phyloP scores from a whole-genome alignment of 2,888 invertebrate genomes.

The Philereme transversata region DNA sequence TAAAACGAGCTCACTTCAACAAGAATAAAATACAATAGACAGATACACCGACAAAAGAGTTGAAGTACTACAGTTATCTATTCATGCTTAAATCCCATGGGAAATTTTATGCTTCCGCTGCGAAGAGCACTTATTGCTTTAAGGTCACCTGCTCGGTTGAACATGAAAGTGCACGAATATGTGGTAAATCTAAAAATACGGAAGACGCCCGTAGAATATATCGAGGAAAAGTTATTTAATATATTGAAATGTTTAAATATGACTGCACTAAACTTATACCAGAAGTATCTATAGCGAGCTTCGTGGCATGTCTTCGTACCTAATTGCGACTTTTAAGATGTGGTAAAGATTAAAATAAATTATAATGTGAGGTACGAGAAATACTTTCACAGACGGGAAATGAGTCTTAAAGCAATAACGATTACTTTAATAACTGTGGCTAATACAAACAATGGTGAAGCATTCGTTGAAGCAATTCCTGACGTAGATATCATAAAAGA shows the following conservation, averaged over 20 bases:
- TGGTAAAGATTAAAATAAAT: constrained; percentile 9
- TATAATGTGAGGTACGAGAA: constrained; percentile 1
- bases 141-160: constrained; percentile 28
- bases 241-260: not conserved
- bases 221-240: constrained; percentile 7
- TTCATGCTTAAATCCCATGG: constrained; percentile 41
- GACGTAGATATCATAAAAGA: constrained; percentile 58
- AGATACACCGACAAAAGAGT: constrained; percentile 30
- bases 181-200: constrained; percentile 25
- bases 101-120: constrained; percentile 41
- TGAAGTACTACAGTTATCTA: constrained; percentile 30
- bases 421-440: constrained; percentile 52
- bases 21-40: constrained; percentile 26
- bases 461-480: constrained; percentile 34
- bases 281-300: not conserved
- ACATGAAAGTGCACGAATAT: constrained; percentile 23
- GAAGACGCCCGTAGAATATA: constrained; percentile 13
- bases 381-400: constrained; percentile 23
- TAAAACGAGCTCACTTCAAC: constrained; percentile 18
- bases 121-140: constrained; percentile 35
- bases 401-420: constrained; percentile 19
- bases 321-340: not conserved
- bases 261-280: constrained; percentile 1
- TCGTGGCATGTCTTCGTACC: too few relatives aligned
- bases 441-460: constrained; percentile 54